Evolutionary conservation across 2,888 invertebrate species (phyloP), one percentile per base, ranked within the genome.

Genomic region (Gonocerus acuteangulatus): DNA sequence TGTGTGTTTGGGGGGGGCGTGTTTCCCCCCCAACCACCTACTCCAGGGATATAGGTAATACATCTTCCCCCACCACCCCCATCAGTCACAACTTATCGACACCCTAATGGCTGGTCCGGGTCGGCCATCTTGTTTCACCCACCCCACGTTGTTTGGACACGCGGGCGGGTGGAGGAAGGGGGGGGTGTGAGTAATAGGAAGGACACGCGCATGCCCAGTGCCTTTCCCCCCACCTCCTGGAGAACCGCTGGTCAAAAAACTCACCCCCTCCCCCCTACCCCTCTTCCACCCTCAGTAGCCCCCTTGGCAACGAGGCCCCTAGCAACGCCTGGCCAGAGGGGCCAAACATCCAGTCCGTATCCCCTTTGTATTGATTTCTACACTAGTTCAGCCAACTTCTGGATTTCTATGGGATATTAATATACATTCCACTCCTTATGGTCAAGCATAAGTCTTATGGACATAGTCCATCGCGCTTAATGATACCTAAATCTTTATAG

Each of bases 231-330:
- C 45, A 22, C 23, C 52, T 45, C 19, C 48, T 52, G 7, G 58
- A 54, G 61, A 51, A 58, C 64, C 65, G 63, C 60, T 64, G 67
- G 67, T 67, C 67, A 67, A 67, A 67, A 67, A 67, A 67, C 54
- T 62, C 63, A 22, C 60, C 58, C 63, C 51, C 59, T 22, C 23
- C 64, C 27, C 27, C 27, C 9, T 27, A 27, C 27, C 27, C 27
- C 27, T n/a, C 54, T 62, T 62, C 22, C 60, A 52, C 63, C 51
- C 59, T 22, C 23, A 62, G 4, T 9, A 4, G 4, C 9, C 4
- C 27, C 27, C 27, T 9, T 64, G 62, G 64, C 66, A 64, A 66
- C 65, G 49, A 58, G 42, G 48, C 9, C 58, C 59, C 44, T 57
- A 15, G 39, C 54, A 36, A 39, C 56, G 52, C 54, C 49, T 47